These are phyloP conservation scores for Eubucco bourcierii DNA, from an alignment of 2,113 vertebrate genomes.

Conservation along the genomic window DNA sequence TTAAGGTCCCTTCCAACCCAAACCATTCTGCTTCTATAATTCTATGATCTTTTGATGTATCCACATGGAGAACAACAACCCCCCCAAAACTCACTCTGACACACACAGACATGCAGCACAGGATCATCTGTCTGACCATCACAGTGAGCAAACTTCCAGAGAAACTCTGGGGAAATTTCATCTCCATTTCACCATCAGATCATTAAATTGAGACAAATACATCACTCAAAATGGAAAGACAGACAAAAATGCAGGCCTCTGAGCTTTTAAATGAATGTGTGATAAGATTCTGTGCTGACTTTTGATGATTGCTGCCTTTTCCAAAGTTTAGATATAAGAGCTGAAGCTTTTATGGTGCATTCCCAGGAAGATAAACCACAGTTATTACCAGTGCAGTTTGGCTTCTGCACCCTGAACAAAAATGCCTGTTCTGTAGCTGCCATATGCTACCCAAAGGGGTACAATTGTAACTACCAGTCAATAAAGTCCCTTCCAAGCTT, in stretches of 20 bases:
- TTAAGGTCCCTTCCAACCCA: too few species aligned
- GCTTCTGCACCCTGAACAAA: neutral
- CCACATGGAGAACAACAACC: neutral
- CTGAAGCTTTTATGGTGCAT: slow-evolving; percentile 24
- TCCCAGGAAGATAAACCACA: slow-evolving; percentile 26
- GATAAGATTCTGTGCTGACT: neutral
- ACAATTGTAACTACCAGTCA: slow-evolving; percentile 39
- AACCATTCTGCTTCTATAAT: too few species aligned
- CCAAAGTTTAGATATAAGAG: neutral
- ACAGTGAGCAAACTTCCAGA: neutral
- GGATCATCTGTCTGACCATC: neutral
- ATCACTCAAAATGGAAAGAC: neutral
- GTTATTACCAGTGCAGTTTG: neutral
- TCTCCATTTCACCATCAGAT: neutral
- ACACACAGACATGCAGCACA: too few species aligned
- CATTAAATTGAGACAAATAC: neutral
- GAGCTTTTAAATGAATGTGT: slow-evolving; percentile 1
- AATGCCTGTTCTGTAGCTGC: neutral
- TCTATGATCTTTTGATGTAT: neutral
- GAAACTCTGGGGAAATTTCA: neutral
- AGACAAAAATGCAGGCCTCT: neutral
- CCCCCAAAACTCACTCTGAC: neutral
- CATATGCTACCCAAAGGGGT: neutral
- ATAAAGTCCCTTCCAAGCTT: slow-evolving; percentile 20
- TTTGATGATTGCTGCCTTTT: slow-evolving; percentile 4